These are phyloP conservation scores for Choristoneura rosaceana DNA, from an alignment of 2,888 invertebrate genomes.

Conservation along the genomic window DNA sequence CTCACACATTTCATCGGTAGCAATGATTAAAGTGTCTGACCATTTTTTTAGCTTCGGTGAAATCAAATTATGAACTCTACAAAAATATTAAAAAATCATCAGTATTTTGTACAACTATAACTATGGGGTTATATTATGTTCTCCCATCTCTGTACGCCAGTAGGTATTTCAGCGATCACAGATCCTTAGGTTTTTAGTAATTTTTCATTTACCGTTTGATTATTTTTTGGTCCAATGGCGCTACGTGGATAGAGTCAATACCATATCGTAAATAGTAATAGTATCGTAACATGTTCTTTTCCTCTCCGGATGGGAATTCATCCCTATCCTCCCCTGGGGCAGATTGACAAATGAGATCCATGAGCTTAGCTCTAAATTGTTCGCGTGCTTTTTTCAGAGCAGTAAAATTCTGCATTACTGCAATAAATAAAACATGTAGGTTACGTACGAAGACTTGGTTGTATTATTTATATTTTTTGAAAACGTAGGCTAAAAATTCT, in stretches of 20 bases:
- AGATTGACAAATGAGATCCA: constrained; percentile 89
- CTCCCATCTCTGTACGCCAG: too few relatives aligned
- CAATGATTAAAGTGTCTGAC: constrained; percentile 84
- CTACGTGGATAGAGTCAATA: constrained; percentile 95
- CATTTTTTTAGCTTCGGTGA: constrained; percentile 87
- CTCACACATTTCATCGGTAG: constrained; percentile 92
- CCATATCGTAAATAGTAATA: constrained; percentile 96
- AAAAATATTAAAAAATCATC: constrained; percentile 40
- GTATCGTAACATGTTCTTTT: constrained; percentile 91
- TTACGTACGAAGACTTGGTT: neutral
- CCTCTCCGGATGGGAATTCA: constrained; percentile 86
- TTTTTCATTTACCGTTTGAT: constrained; percentile 82
- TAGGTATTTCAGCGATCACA: too few relatives aligned
- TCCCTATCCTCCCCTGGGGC: constrained; percentile 72
- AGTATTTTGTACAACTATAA: neutral
- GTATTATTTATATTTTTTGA: neutral
- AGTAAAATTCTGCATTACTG: constrained; percentile 88
- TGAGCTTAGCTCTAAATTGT: constrained; percentile 92
- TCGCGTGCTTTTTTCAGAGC: constrained; percentile 90
- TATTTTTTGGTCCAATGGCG: constrained; percentile 91
- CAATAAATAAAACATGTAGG: constrained; percentile 39
- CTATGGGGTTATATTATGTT: too few relatives aligned
- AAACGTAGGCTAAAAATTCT: neutral
- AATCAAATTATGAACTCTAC: constrained; percentile 87
- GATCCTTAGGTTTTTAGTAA: neutral